A percentile compares a stretch with the other conserved stretches of the same genome.
Evolutionary conservation across 1,140 invertebrate genomes (phyloP).

Genomic region (Saccostrea cuccullata): DNA sequence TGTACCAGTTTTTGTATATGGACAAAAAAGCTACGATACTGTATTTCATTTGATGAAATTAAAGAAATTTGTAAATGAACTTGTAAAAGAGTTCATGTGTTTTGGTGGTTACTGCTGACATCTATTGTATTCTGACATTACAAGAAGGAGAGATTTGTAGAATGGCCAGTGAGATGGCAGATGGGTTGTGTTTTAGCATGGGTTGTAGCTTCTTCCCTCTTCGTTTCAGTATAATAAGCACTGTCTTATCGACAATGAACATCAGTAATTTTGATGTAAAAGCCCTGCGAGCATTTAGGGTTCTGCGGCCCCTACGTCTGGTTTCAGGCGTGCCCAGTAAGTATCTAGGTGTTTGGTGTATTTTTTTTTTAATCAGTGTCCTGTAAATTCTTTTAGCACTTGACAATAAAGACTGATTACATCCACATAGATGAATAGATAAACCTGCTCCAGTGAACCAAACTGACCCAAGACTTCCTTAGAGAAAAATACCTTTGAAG

Average conservation of each 20-base stretch:
- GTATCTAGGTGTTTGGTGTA: slow-evolving; percentile 57
- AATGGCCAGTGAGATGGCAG: background rate
- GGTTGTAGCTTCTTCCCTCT: slow-evolving; percentile 37
- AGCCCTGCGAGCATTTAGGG: slow-evolving; percentile 97
- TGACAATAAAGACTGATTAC: background rate
- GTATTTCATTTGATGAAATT: background rate
- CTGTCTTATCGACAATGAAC: slow-evolving; percentile 83
- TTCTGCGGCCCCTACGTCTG: slow-evolving; percentile 95
- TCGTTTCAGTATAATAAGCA: slow-evolving; percentile 92
- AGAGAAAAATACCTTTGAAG: background rate
- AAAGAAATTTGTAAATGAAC: background rate
- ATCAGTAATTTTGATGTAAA: slow-evolving; percentile 99
- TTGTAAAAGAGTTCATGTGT: background rate
- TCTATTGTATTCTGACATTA: background rate
- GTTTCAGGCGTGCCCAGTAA: slow-evolving; percentile 90
- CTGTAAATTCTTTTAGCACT: background rate
- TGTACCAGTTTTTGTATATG: background rate
- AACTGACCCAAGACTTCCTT: background rate
- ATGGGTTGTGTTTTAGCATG: background rate
- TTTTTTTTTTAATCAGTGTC: background rate
- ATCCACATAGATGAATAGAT: background rate
- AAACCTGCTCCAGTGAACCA: no score
- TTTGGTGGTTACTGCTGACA: background rate
- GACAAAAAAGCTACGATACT: background rate
- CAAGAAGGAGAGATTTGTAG: background rate